Base-by-base conservation (phyloP, 2,113 vertebrate species). In the Calcarius ornatus region DNA sequence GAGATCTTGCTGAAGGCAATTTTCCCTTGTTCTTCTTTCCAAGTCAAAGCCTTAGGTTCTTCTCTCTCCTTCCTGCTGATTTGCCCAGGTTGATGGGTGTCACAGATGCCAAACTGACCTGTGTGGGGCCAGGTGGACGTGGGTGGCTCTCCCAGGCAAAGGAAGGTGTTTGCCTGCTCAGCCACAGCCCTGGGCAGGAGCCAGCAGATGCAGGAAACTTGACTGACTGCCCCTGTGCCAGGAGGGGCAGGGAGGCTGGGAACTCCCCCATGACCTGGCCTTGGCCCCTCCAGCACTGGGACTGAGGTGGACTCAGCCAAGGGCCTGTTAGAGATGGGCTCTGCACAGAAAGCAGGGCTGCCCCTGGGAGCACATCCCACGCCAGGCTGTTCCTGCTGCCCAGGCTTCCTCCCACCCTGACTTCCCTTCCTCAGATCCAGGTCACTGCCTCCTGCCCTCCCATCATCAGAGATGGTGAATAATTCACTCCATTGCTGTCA, bases 401-500 rank as follows among this genome's bases (percentile, higher is more conserved):
- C 3, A 2, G 63, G 38, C 33, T 66, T 73, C 40, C 61, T 86
- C 75, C 72, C 25, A 28, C 91, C 95, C 95, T 76, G 90, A 82
- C 54, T 96, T 97, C 85, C 96, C 94, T 97, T 97, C 85, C 90
- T 47, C 94, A 88, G 94, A 98, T 97, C 68, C 95, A 96, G 97
- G 97, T 98, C 97, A 97, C 93, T 96, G 97, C 97, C 97, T 96
- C 83, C 77, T 65, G 94, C 97, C 97, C 97, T 98, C 80, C 60
- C 96, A 94, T 91, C 75, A 22, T 88, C 95, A 69, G 57, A 31
- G 84, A 96, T 82, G 89, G 97, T 96, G 96, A 98, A 97, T 97
- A 97, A 97, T 97, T 97, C 94, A 95, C 97, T 97, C 90, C 95
- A 75, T 94, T 97, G 97, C 94, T 96, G 97, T 97, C 97, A 96